Evolutionary conservation across 1,140 invertebrate species (phyloP).

Genomic region (Drosophila pachea): DNA sequence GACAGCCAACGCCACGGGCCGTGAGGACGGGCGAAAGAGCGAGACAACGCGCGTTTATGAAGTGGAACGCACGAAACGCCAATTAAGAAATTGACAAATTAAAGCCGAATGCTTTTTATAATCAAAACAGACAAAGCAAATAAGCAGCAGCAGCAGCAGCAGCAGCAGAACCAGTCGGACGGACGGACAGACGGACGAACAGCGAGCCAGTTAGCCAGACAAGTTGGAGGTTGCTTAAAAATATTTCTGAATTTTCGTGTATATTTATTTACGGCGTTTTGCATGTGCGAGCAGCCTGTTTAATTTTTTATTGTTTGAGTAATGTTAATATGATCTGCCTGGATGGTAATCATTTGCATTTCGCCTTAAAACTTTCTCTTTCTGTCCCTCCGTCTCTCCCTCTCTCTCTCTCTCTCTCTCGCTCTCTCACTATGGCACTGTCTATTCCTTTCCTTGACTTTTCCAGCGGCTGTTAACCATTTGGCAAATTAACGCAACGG

Average conservation of each 20-base stretch:
- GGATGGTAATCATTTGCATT: constrained; percentile 37
- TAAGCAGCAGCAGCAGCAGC: constrained; percentile 41
- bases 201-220: constrained; percentile 16
- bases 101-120: constrained; percentile 77
- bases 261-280: constrained; percentile 36
- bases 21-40: not conserved
- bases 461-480: constrained; percentile 41
- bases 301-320: constrained; percentile 54
- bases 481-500: constrained; percentile 78
- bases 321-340: constrained; percentile 21
- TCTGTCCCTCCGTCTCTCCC: no score
- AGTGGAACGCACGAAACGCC: constrained; percentile 75
- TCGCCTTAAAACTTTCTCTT: constrained; percentile 47
- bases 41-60: constrained; percentile 38
- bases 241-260: constrained; percentile 58
- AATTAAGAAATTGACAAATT: constrained; percentile 78
- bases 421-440: no score
- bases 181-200: constrained; percentile 16
- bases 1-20: not conserved
- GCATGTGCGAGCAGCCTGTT: constrained; percentile 40
- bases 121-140: constrained; percentile 77
- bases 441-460: not conserved
- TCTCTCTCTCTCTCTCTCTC: no score
- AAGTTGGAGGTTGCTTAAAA: constrained; percentile 43
- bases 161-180: constrained; percentile 4